Percentiles rank a stretch among this genome's conserved stretches.
phyloP scores from a whole-genome alignment of 2,797 vertebrate species.

The Bradypodion pumilum region DNA sequence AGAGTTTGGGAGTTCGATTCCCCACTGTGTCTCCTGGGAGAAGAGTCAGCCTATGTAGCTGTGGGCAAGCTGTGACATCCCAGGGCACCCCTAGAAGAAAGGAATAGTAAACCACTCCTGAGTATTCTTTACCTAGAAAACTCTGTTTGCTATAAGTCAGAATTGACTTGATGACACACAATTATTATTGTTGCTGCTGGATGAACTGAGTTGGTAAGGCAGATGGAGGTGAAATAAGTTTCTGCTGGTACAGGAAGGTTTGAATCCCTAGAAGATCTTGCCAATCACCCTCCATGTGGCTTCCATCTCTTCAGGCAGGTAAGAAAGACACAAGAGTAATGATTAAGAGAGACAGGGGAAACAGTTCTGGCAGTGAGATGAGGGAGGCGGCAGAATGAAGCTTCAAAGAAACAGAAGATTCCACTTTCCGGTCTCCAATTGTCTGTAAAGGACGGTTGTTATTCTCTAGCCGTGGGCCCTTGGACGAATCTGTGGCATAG shows the following conservation, averaged over 20 bases:
- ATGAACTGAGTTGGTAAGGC: not conserved
- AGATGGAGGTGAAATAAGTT: not conserved
- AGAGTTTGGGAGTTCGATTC: too few relatives aligned
- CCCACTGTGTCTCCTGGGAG: too few relatives aligned
- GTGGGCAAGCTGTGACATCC: too few relatives aligned
- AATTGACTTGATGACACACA: too few relatives aligned
- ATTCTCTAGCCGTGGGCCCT: not conserved
- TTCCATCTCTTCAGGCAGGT: not conserved
- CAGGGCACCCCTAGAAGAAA: too few relatives aligned
- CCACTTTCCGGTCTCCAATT: not conserved
- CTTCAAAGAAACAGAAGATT: not conserved
- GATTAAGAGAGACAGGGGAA: not conserved
- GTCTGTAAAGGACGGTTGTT: conserved; percentile 22
- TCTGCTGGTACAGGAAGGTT: not conserved
- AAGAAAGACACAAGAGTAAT: not conserved
- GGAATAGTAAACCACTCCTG: too few relatives aligned
- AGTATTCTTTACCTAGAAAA: too few relatives aligned
- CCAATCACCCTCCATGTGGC: not conserved
- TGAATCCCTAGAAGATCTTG: not conserved
- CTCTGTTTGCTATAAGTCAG: too few relatives aligned
- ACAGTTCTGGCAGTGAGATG: not conserved
- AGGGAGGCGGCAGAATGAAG: not conserved
- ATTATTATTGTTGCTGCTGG: not conserved
- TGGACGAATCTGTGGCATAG: not conserved
- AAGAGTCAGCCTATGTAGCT: too few relatives aligned